Conservation (phyloP, 2,888 invertebrate genomes). For the Drosophila austrosaltans region DNA sequence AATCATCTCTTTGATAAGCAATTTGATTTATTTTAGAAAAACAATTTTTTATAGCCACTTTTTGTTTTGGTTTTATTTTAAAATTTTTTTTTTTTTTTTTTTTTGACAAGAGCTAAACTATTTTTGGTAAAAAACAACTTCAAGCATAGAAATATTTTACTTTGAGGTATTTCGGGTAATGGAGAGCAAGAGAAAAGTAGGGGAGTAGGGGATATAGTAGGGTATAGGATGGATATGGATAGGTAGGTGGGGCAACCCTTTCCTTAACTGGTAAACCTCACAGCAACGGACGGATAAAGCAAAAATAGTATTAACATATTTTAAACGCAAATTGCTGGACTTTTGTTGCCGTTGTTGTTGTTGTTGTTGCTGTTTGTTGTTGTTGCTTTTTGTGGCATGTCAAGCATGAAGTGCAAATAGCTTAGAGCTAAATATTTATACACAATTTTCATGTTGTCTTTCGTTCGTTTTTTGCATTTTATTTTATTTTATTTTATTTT, state of each 20-base stretch:
- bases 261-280: conserved; percentile 4
- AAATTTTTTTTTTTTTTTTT: conserved; percentile 13
- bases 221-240: not conserved
- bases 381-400: conserved; percentile 57
- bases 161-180: conserved; percentile 59
- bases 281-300: conserved; percentile 61
- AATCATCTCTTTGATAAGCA: conserved; percentile 78
- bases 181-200: not conserved
- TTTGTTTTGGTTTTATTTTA: conserved; percentile 5
- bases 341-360: conserved; percentile 46
- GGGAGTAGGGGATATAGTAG: not conserved
- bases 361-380: conserved; percentile 35
- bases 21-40: conserved; percentile 76
- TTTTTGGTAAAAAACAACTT: conserved; percentile 50
- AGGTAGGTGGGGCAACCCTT: conserved; percentile 1
- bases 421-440: conserved; percentile 74
- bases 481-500: not conserved
- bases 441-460: conserved; percentile 55
- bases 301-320: conserved; percentile 74
- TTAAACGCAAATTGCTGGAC: conserved; percentile 60
- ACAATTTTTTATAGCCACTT: conserved; percentile 56
- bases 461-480: conserved; percentile 20
- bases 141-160: conserved; percentile 64
- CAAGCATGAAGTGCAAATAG: conserved; percentile 78
- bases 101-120: conserved; percentile 70